Conservation (phyloP, 1,140 invertebrate genomes). For the Andrena cerasifolii region DNA sequence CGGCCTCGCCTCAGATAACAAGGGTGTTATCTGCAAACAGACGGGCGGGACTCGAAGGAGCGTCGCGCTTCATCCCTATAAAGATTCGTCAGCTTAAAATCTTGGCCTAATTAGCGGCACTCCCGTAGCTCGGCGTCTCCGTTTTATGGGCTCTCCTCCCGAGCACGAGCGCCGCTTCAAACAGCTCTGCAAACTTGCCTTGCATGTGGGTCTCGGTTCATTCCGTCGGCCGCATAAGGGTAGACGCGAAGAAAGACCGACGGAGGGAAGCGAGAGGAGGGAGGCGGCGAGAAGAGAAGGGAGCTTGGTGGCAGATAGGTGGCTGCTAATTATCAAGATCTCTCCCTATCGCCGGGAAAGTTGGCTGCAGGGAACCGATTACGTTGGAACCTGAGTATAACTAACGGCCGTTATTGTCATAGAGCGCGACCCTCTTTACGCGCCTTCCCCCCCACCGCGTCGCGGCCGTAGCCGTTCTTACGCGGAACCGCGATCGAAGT, state of each 20-base stretch:
- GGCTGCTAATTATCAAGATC: slow-evolving; percentile 68
- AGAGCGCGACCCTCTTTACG: slow-evolving; percentile 31
- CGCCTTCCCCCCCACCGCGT: not conserved
- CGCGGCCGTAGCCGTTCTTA: slow-evolving; percentile 25
- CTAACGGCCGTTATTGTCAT: slow-evolving; percentile 61
- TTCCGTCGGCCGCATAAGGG: slow-evolving; percentile 33
- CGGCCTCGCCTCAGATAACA: slow-evolving; percentile 25
- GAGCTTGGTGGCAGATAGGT: slow-evolving; percentile 45
- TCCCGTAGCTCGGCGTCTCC: slow-evolving; percentile 28
- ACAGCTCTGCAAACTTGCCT: slow-evolving; percentile 48
- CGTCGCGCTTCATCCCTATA: slow-evolving; percentile 9
- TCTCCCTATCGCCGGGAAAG: slow-evolving; percentile 54
- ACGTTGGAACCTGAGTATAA: slow-evolving; percentile 56
- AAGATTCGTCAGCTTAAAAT: slow-evolving; percentile 60
- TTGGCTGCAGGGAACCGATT: slow-evolving; percentile 62
- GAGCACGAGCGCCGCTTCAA: slow-evolving; percentile 39
- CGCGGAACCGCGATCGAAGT: slow-evolving; percentile 30
- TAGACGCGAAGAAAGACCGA: not conserved
- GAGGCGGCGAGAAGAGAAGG: not conserved
- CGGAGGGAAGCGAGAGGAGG: not conserved
- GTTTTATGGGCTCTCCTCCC: slow-evolving; percentile 47
- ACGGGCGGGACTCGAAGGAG: slow-evolving; percentile 8
- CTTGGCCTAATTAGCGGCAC: slow-evolving; percentile 64
- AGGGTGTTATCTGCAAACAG: slow-evolving; percentile 46
- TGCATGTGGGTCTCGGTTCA: slow-evolving; percentile 65